Evolutionary conservation across 2,888 invertebrate species (phyloP), one percentile per base, ranked within the genome.

Genomic region (Drosophila limbata): DNA sequence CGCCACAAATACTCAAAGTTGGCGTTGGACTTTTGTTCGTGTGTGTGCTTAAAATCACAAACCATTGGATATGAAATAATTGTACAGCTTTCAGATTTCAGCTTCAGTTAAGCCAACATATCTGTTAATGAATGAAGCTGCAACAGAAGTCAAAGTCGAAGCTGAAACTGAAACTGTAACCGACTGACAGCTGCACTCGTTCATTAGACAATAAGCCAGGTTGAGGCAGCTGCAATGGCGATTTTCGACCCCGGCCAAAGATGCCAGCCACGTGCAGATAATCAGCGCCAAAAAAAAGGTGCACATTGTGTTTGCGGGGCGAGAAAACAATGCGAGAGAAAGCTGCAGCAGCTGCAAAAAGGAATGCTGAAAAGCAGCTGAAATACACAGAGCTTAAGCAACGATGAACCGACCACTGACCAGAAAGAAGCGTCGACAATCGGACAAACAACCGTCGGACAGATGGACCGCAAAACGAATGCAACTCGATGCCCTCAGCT

Each of bases 331-430:
- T 81, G 60, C 82, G 67, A 56, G 67, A 56, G 69, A 56, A 75
- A 75, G 28, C 28, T 28, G 28, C 28, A 73, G 72, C 72, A 73
- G 72, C 72, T 69, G 69, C 37, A 61, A 70, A 70, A 67, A 69
- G 67, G 50, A 63, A 56, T 21, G 62, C 56, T 52, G 65, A 56
- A 67, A 75, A 76, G 68, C 82, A 77, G 70, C 77, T 79, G 88
- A 77, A 83, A 65, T 80, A 84, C 75, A 73, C 73, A 68, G 69
- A 84, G 89, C 84, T 88, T 86, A 75, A 71, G 71, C 73, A 73
- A 59, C 85, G 79, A 65, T 79, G 83, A 79, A 56, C 76, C 60
- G 73, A 68, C 62, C 13, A 44, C 42, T 44, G 42, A 44, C 19
- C 42, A 44, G 21, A 13, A 21, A 44, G 21, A 13, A 21, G 19